These are phyloP conservation scores for Drosophila helvetica DNA, from an alignment of 2,888 invertebrate genomes.

Conservation along the genomic window DNA sequence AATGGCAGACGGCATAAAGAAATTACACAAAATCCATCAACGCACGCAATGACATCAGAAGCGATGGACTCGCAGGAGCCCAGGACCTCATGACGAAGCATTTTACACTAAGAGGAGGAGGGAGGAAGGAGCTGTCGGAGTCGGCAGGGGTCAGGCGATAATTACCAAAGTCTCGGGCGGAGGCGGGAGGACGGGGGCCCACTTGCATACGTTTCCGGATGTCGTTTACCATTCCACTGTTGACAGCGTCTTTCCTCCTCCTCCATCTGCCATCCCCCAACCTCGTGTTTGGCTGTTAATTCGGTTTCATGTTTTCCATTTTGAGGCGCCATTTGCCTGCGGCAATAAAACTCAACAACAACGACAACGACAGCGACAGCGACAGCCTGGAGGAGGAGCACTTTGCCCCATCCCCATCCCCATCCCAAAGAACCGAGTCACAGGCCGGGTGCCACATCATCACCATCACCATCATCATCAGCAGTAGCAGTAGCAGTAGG, in stretches of 20 bases:
- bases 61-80: conserved; percentile 16
- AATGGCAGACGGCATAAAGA: conserved; percentile 59
- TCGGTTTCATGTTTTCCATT: conserved; percentile 73
- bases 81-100: conserved; percentile 10
- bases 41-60: conserved; percentile 60
- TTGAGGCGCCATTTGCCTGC: conserved; percentile 59
- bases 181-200: conserved; percentile 8
- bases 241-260: conserved; percentile 17
- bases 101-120: background rate
- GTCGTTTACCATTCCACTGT: conserved; percentile 27
- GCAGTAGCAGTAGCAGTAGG: conserved; percentile 21
- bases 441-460: conserved; percentile 38
- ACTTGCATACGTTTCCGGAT: conserved; percentile 54
- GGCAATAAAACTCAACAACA: conserved; percentile 65
- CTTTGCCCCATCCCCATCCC: too few relatives aligned
- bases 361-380: conserved; percentile 8
- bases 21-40: conserved; percentile 70
- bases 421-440: too few relatives aligned
- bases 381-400: background rate
- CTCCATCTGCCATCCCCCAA: too few relatives aligned
- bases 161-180: conserved; percentile 53
- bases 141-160: conserved; percentile 32
- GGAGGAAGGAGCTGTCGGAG: background rate
- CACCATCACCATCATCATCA: conserved; percentile 35
- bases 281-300: conserved; percentile 64